A percentile compares a stretch with the other conserved stretches of the same genome.
Evolutionary conservation across 2,113 vertebrate genomes (phyloP).

Genomic region (Cheilinus undulatus): DNA sequence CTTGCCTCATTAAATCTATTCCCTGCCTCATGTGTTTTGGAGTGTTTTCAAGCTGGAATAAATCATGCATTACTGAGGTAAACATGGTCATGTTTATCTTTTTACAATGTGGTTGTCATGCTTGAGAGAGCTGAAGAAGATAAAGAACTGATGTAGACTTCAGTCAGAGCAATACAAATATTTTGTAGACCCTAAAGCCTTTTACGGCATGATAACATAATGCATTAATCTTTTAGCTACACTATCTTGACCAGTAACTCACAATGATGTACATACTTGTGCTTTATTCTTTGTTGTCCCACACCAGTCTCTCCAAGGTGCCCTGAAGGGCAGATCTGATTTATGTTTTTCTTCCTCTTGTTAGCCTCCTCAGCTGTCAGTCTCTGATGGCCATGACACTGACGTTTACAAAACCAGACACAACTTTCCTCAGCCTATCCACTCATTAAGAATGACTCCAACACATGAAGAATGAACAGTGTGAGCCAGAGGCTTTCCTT

Average conservation of each 20-base stretch:
- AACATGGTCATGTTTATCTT: conserved; percentile 9
- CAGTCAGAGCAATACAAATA: not conserved
- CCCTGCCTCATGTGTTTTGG: conserved; percentile 11
- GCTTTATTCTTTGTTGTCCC: not conserved
- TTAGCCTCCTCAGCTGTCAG: conserved; percentile 15
- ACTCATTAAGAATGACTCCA: conserved; percentile 17
- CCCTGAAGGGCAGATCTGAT: conserved; percentile 12
- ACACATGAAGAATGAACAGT: not conserved
- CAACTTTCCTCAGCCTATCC: conserved; percentile 17
- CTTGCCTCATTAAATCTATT: conserved; percentile 19
- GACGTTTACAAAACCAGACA: conserved; percentile 23
- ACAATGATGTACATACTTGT: not conserved
- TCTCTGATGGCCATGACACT: not conserved
- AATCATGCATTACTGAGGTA: conserved; percentile 17
- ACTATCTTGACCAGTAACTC: not conserved
- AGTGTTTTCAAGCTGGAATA: conserved; percentile 29
- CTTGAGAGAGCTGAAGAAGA: not conserved
- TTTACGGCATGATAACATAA: not conserved
- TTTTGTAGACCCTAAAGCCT: not conserved
- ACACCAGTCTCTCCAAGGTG: not conserved
- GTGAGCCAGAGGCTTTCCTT: conserved; percentile 17
- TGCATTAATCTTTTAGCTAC: not conserved
- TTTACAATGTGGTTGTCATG: conserved; percentile 27
- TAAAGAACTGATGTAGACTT: not conserved
- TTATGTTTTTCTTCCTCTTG: not conserved